Base-by-base conservation (phyloP, 23 tunicate species). In the Botrylloides violaceus region DNA sequence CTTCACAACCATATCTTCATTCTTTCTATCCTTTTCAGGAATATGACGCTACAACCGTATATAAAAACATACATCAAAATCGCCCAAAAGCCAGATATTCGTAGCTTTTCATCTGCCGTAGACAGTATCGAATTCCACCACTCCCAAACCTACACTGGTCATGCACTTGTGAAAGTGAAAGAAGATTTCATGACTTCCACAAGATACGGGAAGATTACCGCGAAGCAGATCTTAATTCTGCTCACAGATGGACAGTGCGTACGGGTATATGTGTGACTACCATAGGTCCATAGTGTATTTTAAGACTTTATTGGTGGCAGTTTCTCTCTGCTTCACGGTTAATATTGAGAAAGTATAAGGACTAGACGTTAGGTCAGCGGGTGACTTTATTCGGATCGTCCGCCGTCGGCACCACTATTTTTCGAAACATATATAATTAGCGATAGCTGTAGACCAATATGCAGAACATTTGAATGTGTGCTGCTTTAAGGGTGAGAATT, bases 161-260 rank as follows among this genome's bases (percentile, higher is more conserved):
- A 63, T 4, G 70, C 70, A 25, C 9, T 63, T 33, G 29, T 33
- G 33, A 63, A 63, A 63, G 35, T 63, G 20, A 23, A 27, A 7
- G 3, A 31, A 4, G 70, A 63, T 63, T 63, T 63, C 33, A 63
- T 25, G 35, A 9, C 26, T 31, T 27, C 70, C 36, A 29, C 19
- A 31, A 29, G 29, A 4, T 63, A 29, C 33, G 70, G 70, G 35
- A 63, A 31, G 35, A 63, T 25, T 19, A 63, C 32, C 70, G 29
- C 32, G 35, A 63, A 63, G 9, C 70, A 63, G 29, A 63, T 63
- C 4, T 19, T 63, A 34, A 63, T 63, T 12, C 70, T 63, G 7
- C 70, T 63, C 3, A 63, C 70, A 4, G 70, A 63, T 9, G 70
- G 70, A 29, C 26, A 33, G 70, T 63, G 33, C 7, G 64, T 26